Percentiles rank a stretch among this genome's conserved stretches.
Conservation (phyloP, 2,113 vertebrate genomes). For the Oryzias woworae region DNA sequence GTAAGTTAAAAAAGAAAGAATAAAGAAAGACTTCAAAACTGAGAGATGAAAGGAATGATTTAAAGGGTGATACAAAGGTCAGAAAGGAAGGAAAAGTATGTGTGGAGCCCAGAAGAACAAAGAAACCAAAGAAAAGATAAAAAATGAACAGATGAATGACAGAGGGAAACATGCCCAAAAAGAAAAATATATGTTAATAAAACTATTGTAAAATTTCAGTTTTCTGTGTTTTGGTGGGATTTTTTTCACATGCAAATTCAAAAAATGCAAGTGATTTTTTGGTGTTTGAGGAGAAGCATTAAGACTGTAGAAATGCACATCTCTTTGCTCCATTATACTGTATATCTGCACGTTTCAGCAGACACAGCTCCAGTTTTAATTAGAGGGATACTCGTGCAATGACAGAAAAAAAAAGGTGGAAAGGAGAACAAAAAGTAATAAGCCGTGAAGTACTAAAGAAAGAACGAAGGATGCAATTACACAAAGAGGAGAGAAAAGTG, state of each 20-base stretch:
- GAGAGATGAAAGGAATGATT: background rate
- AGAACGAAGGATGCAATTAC: slow-evolving; percentile 4
- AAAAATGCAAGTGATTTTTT: too few relatives aligned
- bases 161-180: background rate
- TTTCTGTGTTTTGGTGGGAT: background rate
- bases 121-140: background rate
- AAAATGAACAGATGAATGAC: background rate
- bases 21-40: background rate
- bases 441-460: background rate
- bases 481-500: background rate
- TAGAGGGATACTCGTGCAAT: background rate
- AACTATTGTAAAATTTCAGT: background rate
- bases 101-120: background rate
- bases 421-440: background rate
- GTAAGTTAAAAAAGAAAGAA: background rate
- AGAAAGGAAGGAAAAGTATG: background rate
- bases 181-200: background rate
- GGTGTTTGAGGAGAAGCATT: too few relatives aligned
- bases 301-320: background rate
- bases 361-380: slow-evolving; percentile 4
- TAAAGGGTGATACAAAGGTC: background rate
- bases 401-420: background rate
- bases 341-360: background rate
- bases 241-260: too few relatives aligned
- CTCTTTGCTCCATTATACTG: background rate